A percentile compares a stretch with the other conserved stretches of the same genome.
These are phyloP conservation scores for Idaea dimidiata DNA, from an alignment of 2,888 invertebrate genomes.

Conservation along the genomic window DNA sequence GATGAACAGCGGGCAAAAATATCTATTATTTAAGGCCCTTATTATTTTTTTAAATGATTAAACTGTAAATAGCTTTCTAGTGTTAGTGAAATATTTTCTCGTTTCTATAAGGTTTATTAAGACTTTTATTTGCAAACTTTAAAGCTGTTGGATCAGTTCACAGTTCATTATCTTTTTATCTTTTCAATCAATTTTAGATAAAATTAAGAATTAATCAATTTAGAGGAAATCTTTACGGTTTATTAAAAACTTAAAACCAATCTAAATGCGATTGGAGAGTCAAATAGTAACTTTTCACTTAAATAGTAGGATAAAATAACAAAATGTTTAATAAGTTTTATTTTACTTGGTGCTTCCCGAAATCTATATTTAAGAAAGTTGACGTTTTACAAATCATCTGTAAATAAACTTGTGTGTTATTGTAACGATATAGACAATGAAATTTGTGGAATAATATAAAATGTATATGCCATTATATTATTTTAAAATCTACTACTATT, in stretches of 20 bases:
- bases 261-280: too few relatives aligned
- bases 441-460: constrained; percentile 19
- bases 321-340: not conserved
- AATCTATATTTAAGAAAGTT: not conserved
- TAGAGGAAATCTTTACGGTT: too few relatives aligned
- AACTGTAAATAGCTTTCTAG: not conserved
- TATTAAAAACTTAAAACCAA: too few relatives aligned
- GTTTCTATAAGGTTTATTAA: constrained; percentile 17
- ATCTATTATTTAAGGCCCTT: not conserved
- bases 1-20: not conserved
- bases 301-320: too few relatives aligned
- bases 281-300: too few relatives aligned
- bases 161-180: too few relatives aligned
- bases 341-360: not conserved
- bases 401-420: not conserved
- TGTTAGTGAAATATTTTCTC: constrained; percentile 2
- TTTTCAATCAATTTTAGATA: too few relatives aligned
- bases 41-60: not conserved
- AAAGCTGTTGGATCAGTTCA: too few relatives aligned
- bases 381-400: not conserved
- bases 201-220: too few relatives aligned
- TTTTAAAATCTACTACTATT: too few relatives aligned
- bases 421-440: not conserved
- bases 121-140: not conserved
- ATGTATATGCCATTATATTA: constrained; percentile 41